Conservation (phyloP, 2,113 vertebrate species). For the Scortum barcoo region DNA sequence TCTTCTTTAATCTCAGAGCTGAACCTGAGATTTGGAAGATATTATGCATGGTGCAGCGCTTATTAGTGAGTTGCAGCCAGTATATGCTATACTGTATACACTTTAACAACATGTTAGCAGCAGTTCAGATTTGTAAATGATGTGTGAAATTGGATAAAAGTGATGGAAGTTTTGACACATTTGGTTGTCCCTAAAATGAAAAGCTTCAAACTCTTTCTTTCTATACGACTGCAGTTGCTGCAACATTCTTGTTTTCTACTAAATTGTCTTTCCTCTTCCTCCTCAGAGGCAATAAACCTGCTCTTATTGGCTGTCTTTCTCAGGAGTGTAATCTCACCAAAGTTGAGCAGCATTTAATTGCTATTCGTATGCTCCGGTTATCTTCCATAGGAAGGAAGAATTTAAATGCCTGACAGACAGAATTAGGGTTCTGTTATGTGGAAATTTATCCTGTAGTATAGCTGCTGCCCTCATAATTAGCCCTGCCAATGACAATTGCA, state of each 20-base stretch:
- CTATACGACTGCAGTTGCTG: neutral
- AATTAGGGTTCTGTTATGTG: constrained; percentile 74
- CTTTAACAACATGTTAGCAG: neutral
- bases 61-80: neutral
- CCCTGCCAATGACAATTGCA: constrained; percentile 67
- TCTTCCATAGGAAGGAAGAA: constrained; percentile 79
- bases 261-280: constrained; percentile 48
- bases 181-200: neutral
- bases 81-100: neutral
- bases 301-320: constrained; percentile 71
- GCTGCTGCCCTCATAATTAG: constrained; percentile 76
- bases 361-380: constrained; percentile 75
- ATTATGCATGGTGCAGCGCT: neutral
- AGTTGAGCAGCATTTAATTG: constrained; percentile 83
- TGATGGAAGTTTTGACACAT: constrained; percentile 4
- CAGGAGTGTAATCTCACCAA: constrained; percentile 76
- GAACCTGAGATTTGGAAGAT: neutral
- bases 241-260: constrained; percentile 40
- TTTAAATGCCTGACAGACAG: constrained; percentile 77
- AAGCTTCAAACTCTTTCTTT: neutral
- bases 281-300: constrained; percentile 64
- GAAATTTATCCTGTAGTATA: constrained; percentile 68
- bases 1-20: neutral
- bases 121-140: neutral
- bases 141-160: neutral